Percentiles rank a stretch among this genome's conserved stretches.
Evolutionary conservation across 2,113 vertebrate species (phyloP).

Genomic region (Oriolus oriolus): DNA sequence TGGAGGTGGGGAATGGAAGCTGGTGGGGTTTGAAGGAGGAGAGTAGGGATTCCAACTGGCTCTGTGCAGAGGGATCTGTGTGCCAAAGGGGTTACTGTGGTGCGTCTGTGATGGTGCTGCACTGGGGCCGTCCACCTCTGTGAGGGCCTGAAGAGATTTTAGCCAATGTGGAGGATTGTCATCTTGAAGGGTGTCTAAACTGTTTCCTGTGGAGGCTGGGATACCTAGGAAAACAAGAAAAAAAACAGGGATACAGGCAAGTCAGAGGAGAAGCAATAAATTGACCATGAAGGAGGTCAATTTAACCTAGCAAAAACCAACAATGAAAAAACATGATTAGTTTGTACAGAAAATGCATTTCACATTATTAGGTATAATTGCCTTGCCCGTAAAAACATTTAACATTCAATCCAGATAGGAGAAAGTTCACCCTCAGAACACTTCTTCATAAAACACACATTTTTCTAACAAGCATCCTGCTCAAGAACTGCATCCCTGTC

Average conservation of each 20-base stretch:
- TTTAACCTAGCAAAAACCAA: constrained; percentile 39
- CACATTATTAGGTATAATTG: background rate
- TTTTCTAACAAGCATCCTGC: background rate
- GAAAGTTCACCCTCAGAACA: background rate
- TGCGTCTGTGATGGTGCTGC: constrained; percentile 80
- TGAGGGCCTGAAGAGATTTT: constrained; percentile 97
- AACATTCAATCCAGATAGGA: background rate
- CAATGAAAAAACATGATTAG: constrained; percentile 35
- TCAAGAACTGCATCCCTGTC: background rate
- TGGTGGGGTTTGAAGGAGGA: constrained; percentile 86
- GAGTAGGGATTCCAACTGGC: constrained; percentile 93
- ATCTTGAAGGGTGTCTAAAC: constrained; percentile 97
- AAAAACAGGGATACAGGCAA: constrained; percentile 46
- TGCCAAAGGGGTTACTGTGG: constrained; percentile 85
- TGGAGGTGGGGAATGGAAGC: constrained; percentile 95
- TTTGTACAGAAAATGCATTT: constrained; percentile 33
- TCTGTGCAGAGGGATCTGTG: constrained; percentile 97
- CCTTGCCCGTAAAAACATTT: background rate
- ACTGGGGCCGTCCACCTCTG: constrained; percentile 94
- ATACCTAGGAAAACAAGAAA: constrained; percentile 79
- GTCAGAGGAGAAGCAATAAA: constrained; percentile 22
- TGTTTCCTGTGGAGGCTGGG: constrained; percentile 90
- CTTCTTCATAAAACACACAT: background rate
- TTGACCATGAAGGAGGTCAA: background rate
- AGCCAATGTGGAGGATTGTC: constrained; percentile 99